phyloP scores from a whole-genome alignment of 2,113 vertebrate genomes.

The Phylloscopus trochilus region DNA sequence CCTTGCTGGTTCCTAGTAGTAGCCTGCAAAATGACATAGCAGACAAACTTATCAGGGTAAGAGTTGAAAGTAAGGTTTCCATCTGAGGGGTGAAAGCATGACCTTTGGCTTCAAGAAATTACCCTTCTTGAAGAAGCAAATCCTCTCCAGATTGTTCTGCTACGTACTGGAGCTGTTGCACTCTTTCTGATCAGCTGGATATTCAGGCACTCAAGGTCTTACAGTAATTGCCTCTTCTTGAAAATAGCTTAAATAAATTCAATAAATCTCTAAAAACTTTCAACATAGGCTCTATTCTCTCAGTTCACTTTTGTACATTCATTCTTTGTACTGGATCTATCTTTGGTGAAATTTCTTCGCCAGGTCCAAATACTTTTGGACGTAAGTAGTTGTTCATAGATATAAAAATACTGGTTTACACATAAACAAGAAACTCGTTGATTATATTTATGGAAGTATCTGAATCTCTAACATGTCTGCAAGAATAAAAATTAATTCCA shows the following conservation, averaged over 20 bases:
- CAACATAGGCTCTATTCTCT: background rate
- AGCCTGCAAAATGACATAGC: background rate
- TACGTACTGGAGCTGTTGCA: background rate
- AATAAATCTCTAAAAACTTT: background rate
- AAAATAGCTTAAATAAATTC: background rate
- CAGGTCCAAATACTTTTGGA: background rate
- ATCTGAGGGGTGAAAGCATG: background rate
- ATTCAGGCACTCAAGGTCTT: background rate
- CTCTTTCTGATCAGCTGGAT: background rate
- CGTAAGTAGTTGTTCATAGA: background rate
- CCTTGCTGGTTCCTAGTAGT: background rate
- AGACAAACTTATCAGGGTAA: background rate
- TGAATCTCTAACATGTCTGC: background rate
- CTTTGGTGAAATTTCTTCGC: background rate
- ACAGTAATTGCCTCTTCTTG: background rate
- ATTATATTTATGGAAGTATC: background rate
- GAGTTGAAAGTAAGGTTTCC: background rate
- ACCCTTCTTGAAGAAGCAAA: background rate
- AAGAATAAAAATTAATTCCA: background rate
- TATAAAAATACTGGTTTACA: background rate
- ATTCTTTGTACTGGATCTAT: background rate
- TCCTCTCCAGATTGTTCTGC: background rate
- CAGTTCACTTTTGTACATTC: background rate
- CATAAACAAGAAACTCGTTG: background rate
- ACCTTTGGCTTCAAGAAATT: background rate